Percentiles rank a stretch among this genome's conserved stretches.
Evolutionary conservation across 1,140 invertebrate genomes (phyloP).

Genomic region (Armadillidium nasatum): DNA sequence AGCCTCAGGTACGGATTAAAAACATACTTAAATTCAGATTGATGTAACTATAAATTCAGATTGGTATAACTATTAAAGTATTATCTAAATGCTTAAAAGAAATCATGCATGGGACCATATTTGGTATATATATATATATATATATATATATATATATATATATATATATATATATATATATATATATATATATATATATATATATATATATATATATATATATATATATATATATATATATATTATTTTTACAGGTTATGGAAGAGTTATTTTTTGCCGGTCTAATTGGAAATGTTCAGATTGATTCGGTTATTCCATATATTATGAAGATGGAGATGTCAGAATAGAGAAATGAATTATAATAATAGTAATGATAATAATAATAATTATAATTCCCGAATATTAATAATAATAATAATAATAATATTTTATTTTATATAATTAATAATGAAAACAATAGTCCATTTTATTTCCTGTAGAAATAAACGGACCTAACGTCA

Average conservation of each 20-base stretch:
- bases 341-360: conserved; percentile 45
- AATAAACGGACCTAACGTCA: not conserved
- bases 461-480: not conserved
- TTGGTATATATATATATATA: too few relatives aligned
- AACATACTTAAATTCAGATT: too few relatives aligned
- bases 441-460: not conserved
- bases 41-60: too few relatives aligned
- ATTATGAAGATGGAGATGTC: conserved; percentile 71
- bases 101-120: too few relatives aligned
- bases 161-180: too few relatives aligned
- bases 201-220: too few relatives aligned
- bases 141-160: too few relatives aligned
- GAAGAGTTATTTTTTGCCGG: conserved; percentile 91
- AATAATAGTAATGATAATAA: conserved; percentile 6
- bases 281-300: conserved; percentile 84
- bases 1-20: conserved; percentile 51
- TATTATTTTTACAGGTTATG: conserved; percentile 57
- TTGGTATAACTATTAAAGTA: too few relatives aligned
- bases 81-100: too few relatives aligned
- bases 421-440: not conserved
- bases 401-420: not conserved
- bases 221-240: too few relatives aligned
- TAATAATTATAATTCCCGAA: conserved; percentile 16
- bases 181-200: too few relatives aligned
- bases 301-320: conserved; percentile 87